Base-by-base conservation (phyloP, 2,113 vertebrate species). In the Nothobranchius furzeri region DNA sequence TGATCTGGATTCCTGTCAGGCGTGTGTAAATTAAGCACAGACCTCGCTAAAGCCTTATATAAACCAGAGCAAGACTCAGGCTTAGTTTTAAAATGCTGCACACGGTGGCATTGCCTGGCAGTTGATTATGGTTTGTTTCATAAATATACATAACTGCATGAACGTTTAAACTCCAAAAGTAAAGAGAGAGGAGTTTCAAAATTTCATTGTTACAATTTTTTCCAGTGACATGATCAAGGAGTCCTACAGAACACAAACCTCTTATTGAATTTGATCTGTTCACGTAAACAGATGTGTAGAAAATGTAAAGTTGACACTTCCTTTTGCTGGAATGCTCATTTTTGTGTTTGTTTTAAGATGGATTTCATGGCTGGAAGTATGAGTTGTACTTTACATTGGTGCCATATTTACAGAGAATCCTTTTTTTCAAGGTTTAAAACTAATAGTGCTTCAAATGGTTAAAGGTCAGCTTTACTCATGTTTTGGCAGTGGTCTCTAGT, bases 11-110 rank as follows among this genome's bases (percentile, higher is more conserved):
- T n/a, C 70, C 55, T 59, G 13, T 36, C 63, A 76, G 81, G 64
- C 49, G 75, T 67, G 68, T 81, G 70, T 64, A 81, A 55, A 83
- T 70, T 70, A 55, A 72, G 68, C 12, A 12, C 61, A 48, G 48
- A 43, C 30, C 62, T 46, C 36, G 42, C 48, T 47, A 49, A 70
- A 64, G 70, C 68, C 60, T 76, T 56, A 55, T 63, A 72, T 61
- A 70, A 69, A 83, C 55, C 9, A 4, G 52, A 49, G 46, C 17
- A 64, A 53, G 52, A 50, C 4, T n/a, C 50, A 13, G 14, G 58
- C 25, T 65, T 42, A 50, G 24, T 30, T 59, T 57, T 9, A 3
- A 54, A 60, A 59, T 25, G 2, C 10, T 51, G 14, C 24, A 30
- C 8, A 52, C 7, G 59, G 7, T 20, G 3, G 17, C 11, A 67